phyloP scores from a whole-genome alignment of 1,140 invertebrate genomes.

The Dreissena rostriformis region DNA sequence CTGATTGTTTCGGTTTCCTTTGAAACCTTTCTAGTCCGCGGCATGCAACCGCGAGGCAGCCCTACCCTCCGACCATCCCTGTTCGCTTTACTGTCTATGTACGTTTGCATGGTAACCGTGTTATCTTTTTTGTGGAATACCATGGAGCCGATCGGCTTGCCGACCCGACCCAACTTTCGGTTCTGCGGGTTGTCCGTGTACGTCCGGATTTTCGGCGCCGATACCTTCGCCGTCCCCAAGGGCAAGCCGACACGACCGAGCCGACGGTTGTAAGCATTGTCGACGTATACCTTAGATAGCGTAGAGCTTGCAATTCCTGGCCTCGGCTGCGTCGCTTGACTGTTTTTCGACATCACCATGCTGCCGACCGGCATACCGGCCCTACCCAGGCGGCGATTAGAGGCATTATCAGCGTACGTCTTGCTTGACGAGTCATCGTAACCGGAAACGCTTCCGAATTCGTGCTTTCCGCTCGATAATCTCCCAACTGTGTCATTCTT shows the following conservation, averaged over 20 bases:
- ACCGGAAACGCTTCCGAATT: not conserved
- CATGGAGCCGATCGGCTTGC: constrained; percentile 36
- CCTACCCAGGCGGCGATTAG: constrained; percentile 51
- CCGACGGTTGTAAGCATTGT: not conserved
- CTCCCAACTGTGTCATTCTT: not conserved
- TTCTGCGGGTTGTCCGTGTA: constrained; percentile 55
- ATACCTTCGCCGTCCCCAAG: not conserved
- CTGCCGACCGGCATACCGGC: constrained; percentile 5
- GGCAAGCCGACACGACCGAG: not conserved
- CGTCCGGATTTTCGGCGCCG: not conserved
- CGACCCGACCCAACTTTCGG: constrained; percentile 55
- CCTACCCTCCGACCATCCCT: constrained; percentile 29
- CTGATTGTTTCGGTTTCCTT: no score
- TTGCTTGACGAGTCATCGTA: not conserved
- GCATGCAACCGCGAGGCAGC: constrained; percentile 15
- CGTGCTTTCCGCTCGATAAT: not conserved
- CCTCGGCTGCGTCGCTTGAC: not conserved
- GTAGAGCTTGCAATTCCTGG: not conserved
- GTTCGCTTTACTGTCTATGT: constrained; percentile 45
- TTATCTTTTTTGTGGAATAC: constrained; percentile 3
- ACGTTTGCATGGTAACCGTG: not conserved
- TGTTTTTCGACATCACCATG: constrained; percentile 32
- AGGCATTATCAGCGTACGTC: not conserved
- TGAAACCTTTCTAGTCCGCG: not conserved
- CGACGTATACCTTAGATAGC: not conserved